A percentile compares a stretch with the other conserved stretches of the same genome.
Evolutionary conservation across 2,888 invertebrate genomes (phyloP).

Genomic region (Entomobrya multifasciata): DNA sequence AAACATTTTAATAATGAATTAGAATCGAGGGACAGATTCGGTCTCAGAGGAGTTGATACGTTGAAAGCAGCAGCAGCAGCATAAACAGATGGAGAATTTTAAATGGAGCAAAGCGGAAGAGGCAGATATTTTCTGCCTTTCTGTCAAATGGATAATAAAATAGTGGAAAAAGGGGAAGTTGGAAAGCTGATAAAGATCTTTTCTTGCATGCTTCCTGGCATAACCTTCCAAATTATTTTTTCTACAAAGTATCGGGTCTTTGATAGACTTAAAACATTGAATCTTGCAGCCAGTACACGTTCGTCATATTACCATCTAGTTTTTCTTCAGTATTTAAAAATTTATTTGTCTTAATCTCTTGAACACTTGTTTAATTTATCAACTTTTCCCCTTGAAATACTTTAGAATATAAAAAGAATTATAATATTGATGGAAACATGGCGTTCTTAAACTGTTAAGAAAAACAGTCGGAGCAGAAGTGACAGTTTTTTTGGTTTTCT

Average conservation of each 20-base stretch:
- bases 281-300: conserved; percentile 2
- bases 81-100: conserved; percentile 29
- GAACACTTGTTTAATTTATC: conserved; percentile 26
- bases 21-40: conserved; percentile 56
- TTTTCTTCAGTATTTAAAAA: conserved; percentile 21
- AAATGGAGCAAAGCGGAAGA: conserved; percentile 47
- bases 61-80: neutral
- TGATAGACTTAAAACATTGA: conserved; percentile 1
- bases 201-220: conserved; percentile 6
- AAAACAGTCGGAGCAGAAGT: neutral
- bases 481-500: neutral
- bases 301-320: too few relatives aligned
- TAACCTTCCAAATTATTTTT: conserved; percentile 5
- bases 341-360: too few relatives aligned
- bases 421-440: conserved; percentile 11
- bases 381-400: neutral
- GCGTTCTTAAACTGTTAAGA: neutral
- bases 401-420: conserved; percentile 5
- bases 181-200: conserved; percentile 4
- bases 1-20: conserved; percentile 62
- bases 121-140: conserved; percentile 37
- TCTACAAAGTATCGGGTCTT: neutral
- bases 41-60: conserved; percentile 42
- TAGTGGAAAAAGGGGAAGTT: conserved; percentile 40
- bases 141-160: conserved; percentile 24